Evolutionary conservation across 2,888 invertebrate genomes (phyloP).

Genomic region (Drosophila paranaensis): DNA sequence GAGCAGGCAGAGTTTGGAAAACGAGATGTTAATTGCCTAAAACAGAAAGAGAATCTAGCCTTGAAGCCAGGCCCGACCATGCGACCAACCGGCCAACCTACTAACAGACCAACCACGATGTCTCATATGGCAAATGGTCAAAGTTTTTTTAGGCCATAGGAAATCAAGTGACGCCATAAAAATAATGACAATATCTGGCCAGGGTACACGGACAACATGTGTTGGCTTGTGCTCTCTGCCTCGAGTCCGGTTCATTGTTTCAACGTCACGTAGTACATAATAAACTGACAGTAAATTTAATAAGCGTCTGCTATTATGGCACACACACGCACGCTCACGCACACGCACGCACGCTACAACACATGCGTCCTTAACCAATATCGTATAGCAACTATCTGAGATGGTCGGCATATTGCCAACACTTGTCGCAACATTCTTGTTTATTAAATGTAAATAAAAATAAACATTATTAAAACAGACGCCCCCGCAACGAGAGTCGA

Average conservation of each 20-base stretch:
- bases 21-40: constrained; percentile 56
- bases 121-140: constrained; percentile 24
- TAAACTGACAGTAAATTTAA: constrained; percentile 77
- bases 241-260: constrained; percentile 55
- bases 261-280: constrained; percentile 74
- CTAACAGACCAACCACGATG: neutral
- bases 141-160: constrained; percentile 17
- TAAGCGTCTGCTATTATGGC: constrained; percentile 54
- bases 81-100: no score
- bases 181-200: constrained; percentile 55
- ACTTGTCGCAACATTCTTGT: constrained; percentile 70
- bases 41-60: constrained; percentile 17
- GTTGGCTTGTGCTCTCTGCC: constrained; percentile 37
- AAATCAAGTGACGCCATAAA: constrained; percentile 61
- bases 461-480: constrained; percentile 75
- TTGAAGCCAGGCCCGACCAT: neutral
- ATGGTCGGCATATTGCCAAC: constrained; percentile 67
- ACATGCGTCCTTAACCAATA: constrained; percentile 38
- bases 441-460: constrained; percentile 78
- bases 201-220: constrained; percentile 45
- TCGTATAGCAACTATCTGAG: constrained; percentile 43
- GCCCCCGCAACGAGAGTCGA: constrained; percentile 32
- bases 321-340: constrained; percentile 36
- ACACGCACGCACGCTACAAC: constrained; percentile 21
- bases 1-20: constrained; percentile 23